Evolutionary conservation across 2,888 invertebrate genomes (phyloP).

Genomic region (Caenorhabditis sulstoni): DNA sequence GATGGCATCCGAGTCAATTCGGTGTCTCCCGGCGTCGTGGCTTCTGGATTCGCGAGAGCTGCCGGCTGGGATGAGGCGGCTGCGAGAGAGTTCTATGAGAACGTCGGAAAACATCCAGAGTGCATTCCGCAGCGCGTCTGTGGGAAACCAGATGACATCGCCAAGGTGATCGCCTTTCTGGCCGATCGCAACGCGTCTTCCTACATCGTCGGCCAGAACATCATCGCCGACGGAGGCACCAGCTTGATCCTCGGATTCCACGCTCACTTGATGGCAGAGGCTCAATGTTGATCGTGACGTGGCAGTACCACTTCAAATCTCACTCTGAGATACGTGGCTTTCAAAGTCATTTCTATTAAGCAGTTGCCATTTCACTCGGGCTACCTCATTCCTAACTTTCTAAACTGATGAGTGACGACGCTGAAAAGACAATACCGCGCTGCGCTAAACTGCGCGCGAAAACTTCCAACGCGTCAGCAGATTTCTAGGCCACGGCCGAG

Average conservation of each 20-base stretch:
- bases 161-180: conserved; percentile 35
- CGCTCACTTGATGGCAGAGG: not conserved
- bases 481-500: too few relatives aligned
- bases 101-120: conserved; percentile 10
- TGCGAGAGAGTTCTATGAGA: conserved; percentile 13
- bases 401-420: too few relatives aligned
- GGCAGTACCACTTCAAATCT: too few relatives aligned
- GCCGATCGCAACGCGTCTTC: conserved; percentile 33
- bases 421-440: too few relatives aligned
- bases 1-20: conserved; percentile 42
- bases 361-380: too few relatives aligned
- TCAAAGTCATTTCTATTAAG: too few relatives aligned
- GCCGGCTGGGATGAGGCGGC: not conserved
- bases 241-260: conserved; percentile 28
- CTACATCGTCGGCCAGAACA: conserved; percentile 35
- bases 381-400: too few relatives aligned
- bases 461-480: too few relatives aligned
- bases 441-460: too few relatives aligned
- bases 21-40: conserved; percentile 23
- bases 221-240: conserved; percentile 27
- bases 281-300: too few relatives aligned
- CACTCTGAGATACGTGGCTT: too few relatives aligned
- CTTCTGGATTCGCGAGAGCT: conserved; percentile 8
- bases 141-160: conserved; percentile 29
- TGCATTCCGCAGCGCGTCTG: conserved; percentile 23